Evolutionary conservation across 2,888 invertebrate species (phyloP).

Genomic region (Crematogaster levior): DNA sequence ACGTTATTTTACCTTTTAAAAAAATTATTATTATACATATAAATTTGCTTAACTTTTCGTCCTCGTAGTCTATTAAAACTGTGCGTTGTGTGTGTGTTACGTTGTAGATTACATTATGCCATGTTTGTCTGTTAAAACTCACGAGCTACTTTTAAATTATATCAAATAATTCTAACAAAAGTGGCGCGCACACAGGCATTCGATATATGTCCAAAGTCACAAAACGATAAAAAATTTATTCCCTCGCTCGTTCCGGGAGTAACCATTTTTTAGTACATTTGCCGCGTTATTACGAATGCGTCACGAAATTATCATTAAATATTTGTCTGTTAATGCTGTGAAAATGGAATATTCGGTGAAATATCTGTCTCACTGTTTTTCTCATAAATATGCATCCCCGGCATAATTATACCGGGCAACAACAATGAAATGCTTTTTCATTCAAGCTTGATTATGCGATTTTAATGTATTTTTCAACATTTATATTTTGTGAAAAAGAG

Average conservation of each 20-base stretch:
- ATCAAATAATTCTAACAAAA: slow-evolving; percentile 18
- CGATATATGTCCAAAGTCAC: slow-evolving; percentile 3
- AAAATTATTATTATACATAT: background rate
- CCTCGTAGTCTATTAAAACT: slow-evolving; percentile 1
- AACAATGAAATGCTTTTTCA: slow-evolving; percentile 42
- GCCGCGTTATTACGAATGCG: slow-evolving; percentile 37
- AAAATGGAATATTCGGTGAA: slow-evolving; percentile 50
- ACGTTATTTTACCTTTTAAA: background rate
- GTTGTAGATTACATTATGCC: background rate
- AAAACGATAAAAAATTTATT: slow-evolving; percentile 50
- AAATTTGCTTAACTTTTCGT: background rate
- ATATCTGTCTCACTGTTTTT: slow-evolving; percentile 46
- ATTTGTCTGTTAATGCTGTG: slow-evolving; percentile 37
- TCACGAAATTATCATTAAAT: slow-evolving; percentile 33
- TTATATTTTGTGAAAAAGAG: slow-evolving; percentile 5
- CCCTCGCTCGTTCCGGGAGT: background rate
- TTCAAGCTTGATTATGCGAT: slow-evolving; percentile 43
- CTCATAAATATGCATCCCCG: slow-evolving; percentile 48
- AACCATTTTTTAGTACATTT: slow-evolving; percentile 2
- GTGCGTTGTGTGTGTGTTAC: background rate
- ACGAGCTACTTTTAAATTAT: slow-evolving; percentile 37
- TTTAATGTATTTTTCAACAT: slow-evolving; percentile 46
- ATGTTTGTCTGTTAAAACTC: slow-evolving; percentile 35
- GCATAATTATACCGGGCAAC: slow-evolving; percentile 44
- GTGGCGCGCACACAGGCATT: background rate